Percentiles rank a stretch among this genome's conserved stretches.
Evolutionary conservation across 2,797 vertebrate species (phyloP).

Genomic region (Threskiornis aethiopicus): DNA sequence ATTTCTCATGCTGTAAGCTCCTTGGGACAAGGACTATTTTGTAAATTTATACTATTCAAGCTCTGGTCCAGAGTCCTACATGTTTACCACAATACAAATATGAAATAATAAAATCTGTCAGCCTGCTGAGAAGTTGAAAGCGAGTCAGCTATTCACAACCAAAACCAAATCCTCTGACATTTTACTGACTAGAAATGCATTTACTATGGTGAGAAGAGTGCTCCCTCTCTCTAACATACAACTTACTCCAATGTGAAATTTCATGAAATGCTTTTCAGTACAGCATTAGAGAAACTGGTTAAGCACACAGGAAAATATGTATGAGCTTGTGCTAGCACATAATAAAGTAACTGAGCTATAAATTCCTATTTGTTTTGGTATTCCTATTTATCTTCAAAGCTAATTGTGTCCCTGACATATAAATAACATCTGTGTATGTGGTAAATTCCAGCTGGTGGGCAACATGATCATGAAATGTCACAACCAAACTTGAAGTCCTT

Average conservation of each 20-base stretch:
- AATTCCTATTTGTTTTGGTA: neutral
- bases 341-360: neutral
- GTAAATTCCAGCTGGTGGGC: neutral
- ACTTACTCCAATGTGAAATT: neutral
- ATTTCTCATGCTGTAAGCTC: neutral
- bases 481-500: neutral
- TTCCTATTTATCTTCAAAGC: neutral
- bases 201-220: neutral
- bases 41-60: neutral
- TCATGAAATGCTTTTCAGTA: neutral
- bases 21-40: neutral
- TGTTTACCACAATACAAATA: neutral
- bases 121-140: neutral
- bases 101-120: neutral
- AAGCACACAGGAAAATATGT: neutral
- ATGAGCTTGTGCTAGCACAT: neutral
- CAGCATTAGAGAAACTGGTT: neutral
- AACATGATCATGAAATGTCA: neutral
- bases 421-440: neutral
- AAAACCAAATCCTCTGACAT: neutral
- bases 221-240: neutral
- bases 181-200: neutral
- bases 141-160: neutral
- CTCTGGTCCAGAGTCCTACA: neutral
- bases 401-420: neutral